Evolutionary conservation across 2,797 vertebrate species (phyloP).

Genomic region (Takifugu ocellatus): DNA sequence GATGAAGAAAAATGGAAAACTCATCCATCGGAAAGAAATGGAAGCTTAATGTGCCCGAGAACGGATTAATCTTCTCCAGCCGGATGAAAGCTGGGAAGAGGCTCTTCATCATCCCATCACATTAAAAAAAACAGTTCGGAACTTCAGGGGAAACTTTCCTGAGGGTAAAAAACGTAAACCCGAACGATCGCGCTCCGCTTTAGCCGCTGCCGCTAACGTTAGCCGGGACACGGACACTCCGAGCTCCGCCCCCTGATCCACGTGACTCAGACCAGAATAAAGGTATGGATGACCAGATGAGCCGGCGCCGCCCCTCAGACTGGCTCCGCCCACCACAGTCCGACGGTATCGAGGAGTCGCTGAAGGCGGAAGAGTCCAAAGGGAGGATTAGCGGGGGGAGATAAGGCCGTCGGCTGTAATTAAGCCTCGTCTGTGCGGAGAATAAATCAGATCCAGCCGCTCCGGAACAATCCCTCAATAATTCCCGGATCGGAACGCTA

Average conservation of each 20-base stretch:
- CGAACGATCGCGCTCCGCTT: no score
- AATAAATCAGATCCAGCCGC: slow-evolving; percentile 82
- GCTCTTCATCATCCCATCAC: slow-evolving; percentile 36
- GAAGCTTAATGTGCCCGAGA: slow-evolving; percentile 58
- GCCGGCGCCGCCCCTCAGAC: slow-evolving; percentile 8
- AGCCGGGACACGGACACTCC: neutral
- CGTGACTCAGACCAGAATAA: no score
- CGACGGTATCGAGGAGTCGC: slow-evolving; percentile 53
- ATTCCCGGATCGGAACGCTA: slow-evolving; percentile 87
- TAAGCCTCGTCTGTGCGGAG: slow-evolving; percentile 77
- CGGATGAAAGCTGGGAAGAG: slow-evolving; percentile 44
- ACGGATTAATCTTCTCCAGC: slow-evolving; percentile 52
- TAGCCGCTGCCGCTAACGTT: no score
- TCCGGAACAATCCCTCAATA: slow-evolving; percentile 90
- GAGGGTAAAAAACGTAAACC: no score
- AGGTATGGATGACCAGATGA: neutral
- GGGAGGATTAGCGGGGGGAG: slow-evolving; percentile 69
- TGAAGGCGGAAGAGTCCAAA: slow-evolving; percentile 55
- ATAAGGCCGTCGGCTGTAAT: slow-evolving; percentile 84
- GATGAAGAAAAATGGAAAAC: slow-evolving; percentile 9
- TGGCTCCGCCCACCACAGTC: slow-evolving; percentile 39
- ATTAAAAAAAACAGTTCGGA: neutral
- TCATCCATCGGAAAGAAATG: slow-evolving; percentile 31
- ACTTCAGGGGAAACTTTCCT: slow-evolving; percentile 2
- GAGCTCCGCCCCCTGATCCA: no score